Evolutionary conservation across 2,113 vertebrate genomes (phyloP).

Genomic region (Rhabdornis inornatus): DNA sequence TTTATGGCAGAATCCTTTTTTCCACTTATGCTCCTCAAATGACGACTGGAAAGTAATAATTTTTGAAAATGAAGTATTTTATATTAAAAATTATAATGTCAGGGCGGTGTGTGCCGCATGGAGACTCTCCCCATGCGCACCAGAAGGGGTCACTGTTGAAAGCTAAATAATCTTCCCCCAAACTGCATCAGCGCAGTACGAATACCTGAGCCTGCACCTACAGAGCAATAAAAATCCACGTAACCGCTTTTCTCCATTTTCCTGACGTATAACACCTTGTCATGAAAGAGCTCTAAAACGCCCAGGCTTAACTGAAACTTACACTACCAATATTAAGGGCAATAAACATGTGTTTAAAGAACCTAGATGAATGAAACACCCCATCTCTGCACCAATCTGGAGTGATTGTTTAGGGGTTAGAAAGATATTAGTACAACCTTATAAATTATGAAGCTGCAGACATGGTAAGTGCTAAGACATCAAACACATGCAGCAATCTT

Average conservation of each 20-base stretch:
- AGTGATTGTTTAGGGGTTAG: background rate
- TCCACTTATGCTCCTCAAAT: background rate
- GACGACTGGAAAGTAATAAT: background rate
- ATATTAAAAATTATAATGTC: background rate
- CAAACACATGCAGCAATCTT: background rate
- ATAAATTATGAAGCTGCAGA: background rate
- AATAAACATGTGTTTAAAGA: background rate
- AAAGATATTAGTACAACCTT: background rate
- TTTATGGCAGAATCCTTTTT: background rate
- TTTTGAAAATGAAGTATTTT: background rate
- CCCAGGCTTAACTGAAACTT: background rate
- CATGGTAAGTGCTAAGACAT: background rate
- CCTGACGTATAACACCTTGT: background rate
- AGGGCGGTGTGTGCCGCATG: rapidly evolving
- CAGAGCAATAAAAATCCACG: background rate
- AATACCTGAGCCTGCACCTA: background rate
- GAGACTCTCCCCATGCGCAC: rapidly evolving
- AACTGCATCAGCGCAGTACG: background rate
- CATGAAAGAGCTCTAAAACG: background rate
- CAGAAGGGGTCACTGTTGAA: constrained; percentile 58
- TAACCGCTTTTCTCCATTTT: background rate
- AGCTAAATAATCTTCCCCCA: background rate
- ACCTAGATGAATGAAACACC: background rate
- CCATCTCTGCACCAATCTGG: background rate
- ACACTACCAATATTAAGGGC: background rate